These are phyloP conservation scores for Acropora tenuis DNA, from an alignment of 64 coral and sea anemone species.

Conservation along the genomic window DNA sequence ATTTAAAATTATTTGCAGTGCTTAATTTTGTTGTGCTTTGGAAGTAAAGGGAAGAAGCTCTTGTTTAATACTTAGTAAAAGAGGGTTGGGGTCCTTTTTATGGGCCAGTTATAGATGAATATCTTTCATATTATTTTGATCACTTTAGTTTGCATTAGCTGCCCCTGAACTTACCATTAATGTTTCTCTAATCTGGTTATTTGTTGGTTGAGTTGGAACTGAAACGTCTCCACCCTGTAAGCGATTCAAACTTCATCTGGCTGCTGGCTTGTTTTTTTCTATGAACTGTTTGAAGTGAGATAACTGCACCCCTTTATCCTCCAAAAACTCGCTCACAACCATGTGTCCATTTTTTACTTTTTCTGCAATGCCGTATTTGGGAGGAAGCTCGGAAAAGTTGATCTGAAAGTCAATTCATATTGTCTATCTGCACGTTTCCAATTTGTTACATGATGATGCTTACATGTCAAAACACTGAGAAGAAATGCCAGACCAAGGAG, in stretches of 20 bases:
- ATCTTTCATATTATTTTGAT: constrained; percentile 13
- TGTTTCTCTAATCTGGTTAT: neutral
- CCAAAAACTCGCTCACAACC: too few relatives aligned
- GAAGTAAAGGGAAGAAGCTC: neutral
- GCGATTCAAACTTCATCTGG: neutral
- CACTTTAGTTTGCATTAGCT: neutral
- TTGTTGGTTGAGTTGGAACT: constrained; percentile 8
- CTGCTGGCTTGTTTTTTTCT: constrained; percentile 18
- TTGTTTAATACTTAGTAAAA: neutral
- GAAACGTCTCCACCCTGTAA: constrained; percentile 23
- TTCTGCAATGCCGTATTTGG: neutral
- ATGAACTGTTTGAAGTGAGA: neutral
- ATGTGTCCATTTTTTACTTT: neutral
- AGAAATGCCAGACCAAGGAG: neutral
- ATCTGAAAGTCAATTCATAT: constrained; percentile 13
- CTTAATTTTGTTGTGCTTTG: neutral
- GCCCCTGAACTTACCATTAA: constrained; percentile 17
- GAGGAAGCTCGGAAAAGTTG: constrained; percentile 32
- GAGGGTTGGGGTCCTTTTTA: constrained; percentile 7
- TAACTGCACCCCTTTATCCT: too few relatives aligned
- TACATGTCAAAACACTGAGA: neutral
- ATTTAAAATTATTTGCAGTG: too few relatives aligned
- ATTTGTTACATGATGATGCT: neutral
- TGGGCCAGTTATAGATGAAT: neutral
- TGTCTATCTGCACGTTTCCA: neutral